Evolutionary conservation across 2,888 invertebrate genomes (phyloP), one percentile per base, ranked within the genome.

Genomic region (Tanypteryx hageni): DNA sequence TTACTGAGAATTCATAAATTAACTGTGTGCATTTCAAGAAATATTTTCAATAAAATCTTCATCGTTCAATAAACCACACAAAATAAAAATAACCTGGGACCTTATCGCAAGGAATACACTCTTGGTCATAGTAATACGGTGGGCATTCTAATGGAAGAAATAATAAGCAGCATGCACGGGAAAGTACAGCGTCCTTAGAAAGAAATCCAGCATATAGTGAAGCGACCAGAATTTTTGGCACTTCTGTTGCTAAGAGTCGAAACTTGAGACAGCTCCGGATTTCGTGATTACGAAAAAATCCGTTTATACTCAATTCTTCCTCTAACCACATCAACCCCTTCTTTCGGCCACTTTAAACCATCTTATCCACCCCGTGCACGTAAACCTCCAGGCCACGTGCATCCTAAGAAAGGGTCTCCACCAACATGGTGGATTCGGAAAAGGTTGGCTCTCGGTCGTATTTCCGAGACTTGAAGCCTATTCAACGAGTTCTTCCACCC

Each of bases 321-420:
- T n/a, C 76, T 13, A 76, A 22, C 76, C 76, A 76, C 76, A 76
- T 76, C 76, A 76, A 27, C 10, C 27, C n/a, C 27, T 27, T 76
- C 16, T 76, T n/a, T 76, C 11, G n/a, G 64, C 64, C 64, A 16
- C 76, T 76, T 76, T 76, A 76, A 76, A 27, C 76, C 27, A n/a
- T 27, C 76, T 76, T 76, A 76, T n/a, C n/a, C n/a, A 76, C 76
- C n/a, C 76, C n/a, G 76, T 76, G n/a, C 76, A 76, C 76, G 76
- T 76, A 76, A 76, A 22, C 22, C 76, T 22, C 27, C 76, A n/a
- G n/a, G 27, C 76, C n/a, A 76, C 27, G 76, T 76, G 76, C 76
- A 76, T 76, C 76, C 76, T 22, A 22, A 76, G 76, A 22, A 76
- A 76, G 27, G 76, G 76, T 76, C 76, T 76, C 22, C n/a, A 13